phyloP scores from a whole-genome alignment of 2,797 vertebrate species.

The Hafferia zeledoni region DNA sequence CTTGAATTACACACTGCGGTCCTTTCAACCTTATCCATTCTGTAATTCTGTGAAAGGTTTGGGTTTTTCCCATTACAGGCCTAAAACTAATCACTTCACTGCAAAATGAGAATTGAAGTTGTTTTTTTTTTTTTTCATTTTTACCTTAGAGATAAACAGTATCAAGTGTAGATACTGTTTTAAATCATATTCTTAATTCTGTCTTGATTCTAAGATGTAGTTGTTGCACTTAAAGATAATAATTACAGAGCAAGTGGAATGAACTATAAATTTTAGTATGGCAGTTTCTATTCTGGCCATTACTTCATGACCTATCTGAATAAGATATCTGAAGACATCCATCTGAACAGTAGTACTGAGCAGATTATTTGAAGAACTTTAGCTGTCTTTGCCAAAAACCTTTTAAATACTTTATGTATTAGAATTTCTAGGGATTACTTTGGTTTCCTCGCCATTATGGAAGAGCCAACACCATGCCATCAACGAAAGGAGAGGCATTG shows the following conservation, averaged over 20 bases:
- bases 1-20: not conserved
- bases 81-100: not conserved
- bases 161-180: not conserved
- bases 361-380: not conserved
- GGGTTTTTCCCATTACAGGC: accelerated
- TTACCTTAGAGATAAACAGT: not conserved
- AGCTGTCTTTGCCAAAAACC: not conserved
- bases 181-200: not conserved
- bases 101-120: not conserved
- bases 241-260: not conserved
- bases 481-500: not conserved
- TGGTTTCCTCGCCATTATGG: not conserved
- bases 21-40: not conserved
- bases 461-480: not conserved
- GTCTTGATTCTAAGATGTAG: not conserved
- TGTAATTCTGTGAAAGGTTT: not conserved
- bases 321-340: not conserved
- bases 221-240: not conserved
- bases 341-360: not conserved
- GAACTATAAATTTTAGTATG: not conserved
- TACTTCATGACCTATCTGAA: not conserved
- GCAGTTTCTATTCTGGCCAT: not conserved
- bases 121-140: not conserved
- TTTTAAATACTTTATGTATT: not conserved
- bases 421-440: not conserved